Evolutionary conservation across 2,888 invertebrate species (phyloP), one percentile per base, ranked within the genome.

Genomic region (Schrankia costaestrigalis): DNA sequence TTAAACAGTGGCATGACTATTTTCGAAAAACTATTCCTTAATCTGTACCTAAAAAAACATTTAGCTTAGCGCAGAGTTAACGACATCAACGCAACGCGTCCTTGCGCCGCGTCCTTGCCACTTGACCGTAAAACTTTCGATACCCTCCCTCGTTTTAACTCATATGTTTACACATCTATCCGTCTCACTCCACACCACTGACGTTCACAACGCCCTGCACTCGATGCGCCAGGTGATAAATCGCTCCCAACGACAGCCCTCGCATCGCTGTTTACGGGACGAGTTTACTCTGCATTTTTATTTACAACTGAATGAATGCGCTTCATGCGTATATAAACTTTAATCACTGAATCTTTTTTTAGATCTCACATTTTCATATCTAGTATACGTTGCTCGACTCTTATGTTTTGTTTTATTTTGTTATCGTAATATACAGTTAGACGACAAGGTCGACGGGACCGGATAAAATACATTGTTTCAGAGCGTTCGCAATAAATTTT

Each of bases 31-130:
- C 3, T n/a, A 22, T 11, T 26, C 4, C 1, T 4, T 14, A 35
- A 36, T 31, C 29, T 24, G 27, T 19, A 18, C 15, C 11, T n/a
- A n/a, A n/a, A n/a, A n/a, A n/a, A 18, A 19, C 19, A 26, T n/a
- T 14, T n/a, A n/a, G n/a, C 26, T 29, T 11, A 46, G 46, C 46
- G 50, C 52, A 56, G 52, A 63, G 68, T 63, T 67, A 73, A 76
- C 65, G 66, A 72, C 71, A 70, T 63, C 53, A 49, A 51, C 56
- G 63, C 53, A 49, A 51, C 56, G 63, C 76, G 84, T 68, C 86
- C 86, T 85, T 86, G 85, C 75, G 47, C 56, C 34, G 54, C 82
- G 85, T 79, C 85, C 85, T 85, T 86, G 84, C 73, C 57, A 49
- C 54, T 52, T 69, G 70, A 63, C 63, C 63, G 63, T 66, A 65